phyloP scores from a whole-genome alignment of 2,888 invertebrate species.

The Platypus cylindrus region DNA sequence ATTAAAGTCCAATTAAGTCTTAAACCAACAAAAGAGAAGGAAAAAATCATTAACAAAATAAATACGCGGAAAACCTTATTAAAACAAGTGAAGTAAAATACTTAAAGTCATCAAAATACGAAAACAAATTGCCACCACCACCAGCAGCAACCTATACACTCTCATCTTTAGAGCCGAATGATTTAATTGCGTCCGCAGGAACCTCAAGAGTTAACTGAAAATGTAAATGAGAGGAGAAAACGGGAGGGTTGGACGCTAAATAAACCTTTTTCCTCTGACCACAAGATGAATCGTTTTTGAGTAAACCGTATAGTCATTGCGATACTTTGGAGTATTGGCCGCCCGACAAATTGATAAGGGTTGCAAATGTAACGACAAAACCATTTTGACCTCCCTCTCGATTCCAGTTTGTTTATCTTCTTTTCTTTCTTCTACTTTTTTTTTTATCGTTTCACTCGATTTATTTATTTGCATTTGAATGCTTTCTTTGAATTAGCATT shows the following conservation, averaged over 20 bases:
- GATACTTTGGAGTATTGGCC: constrained; percentile 23
- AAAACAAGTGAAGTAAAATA: too few species aligned
- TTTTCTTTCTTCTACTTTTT: constrained; percentile 12
- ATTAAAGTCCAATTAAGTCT: too few species aligned
- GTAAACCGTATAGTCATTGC: constrained; percentile 29
- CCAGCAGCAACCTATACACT: too few species aligned
- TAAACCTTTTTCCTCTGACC: constrained; percentile 26
- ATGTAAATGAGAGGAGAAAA: constrained; percentile 26
- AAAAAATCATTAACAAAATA: too few species aligned
- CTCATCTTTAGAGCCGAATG: too few species aligned
- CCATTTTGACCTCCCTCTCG: too few species aligned
- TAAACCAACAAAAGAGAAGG: too few species aligned
- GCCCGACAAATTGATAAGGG: constrained; percentile 19
- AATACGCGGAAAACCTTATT: too few species aligned
- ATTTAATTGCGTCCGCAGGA: constrained; percentile 25
- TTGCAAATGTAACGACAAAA: constrained; percentile 18
- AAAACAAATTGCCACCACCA: too few species aligned
- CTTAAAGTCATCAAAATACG: too few species aligned
- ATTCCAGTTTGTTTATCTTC: too few species aligned
- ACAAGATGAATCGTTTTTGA: constrained; percentile 29
- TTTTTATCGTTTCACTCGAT: constrained; percentile 11
- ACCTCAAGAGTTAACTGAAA: constrained; percentile 24
- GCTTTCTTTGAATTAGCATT: constrained; percentile 13
- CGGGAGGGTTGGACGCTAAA: constrained; percentile 20
- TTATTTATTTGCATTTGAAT: constrained; percentile 15